phyloP scores from a whole-genome alignment of 2,888 invertebrate genomes.

The Drosophila nigritarsus region DNA sequence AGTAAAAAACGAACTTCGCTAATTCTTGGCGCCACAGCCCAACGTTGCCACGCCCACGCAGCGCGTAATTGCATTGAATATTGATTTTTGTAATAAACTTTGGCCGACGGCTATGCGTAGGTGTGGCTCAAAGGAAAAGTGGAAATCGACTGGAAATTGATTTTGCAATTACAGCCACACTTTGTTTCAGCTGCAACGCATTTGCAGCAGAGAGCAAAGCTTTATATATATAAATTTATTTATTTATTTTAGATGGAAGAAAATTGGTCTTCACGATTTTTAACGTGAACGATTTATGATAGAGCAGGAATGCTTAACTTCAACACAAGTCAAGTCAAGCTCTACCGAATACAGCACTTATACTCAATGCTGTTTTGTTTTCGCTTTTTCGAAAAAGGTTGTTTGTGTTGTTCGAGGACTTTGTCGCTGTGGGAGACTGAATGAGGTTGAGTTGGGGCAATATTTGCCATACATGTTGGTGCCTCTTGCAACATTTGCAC shows the following conservation, averaged over 20 bases:
- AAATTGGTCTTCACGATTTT: background rate
- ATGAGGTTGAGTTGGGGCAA: constrained; percentile 17
- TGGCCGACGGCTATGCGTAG: constrained; percentile 19
- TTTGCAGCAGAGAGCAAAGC: constrained; percentile 27
- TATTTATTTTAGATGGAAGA: constrained; percentile 7
- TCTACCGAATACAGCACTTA: background rate
- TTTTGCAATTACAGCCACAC: constrained; percentile 62
- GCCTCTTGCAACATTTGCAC: constrained; percentile 43
- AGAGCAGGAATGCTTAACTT: background rate
- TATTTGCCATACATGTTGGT: constrained; percentile 30
- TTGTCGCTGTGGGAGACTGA: constrained; percentile 22
- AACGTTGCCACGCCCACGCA: background rate
- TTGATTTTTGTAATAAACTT: constrained; percentile 42
- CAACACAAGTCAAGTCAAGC: background rate
- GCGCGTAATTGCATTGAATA: constrained; percentile 46
- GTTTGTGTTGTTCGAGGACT: constrained; percentile 45
- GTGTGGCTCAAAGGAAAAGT: constrained; percentile 22
- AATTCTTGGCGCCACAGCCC: constrained; percentile 2
- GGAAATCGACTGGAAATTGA: constrained; percentile 73
- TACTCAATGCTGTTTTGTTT: constrained; percentile 13
- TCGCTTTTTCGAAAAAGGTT: constrained; percentile 39
- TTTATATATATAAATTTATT: constrained; percentile 28
- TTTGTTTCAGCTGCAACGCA: constrained; percentile 3
- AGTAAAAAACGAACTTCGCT: constrained; percentile 16
- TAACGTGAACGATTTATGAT: background rate